Evolutionary conservation across 2,113 vertebrate genomes (phyloP).

Genomic region (Cebus imitator): DNA sequence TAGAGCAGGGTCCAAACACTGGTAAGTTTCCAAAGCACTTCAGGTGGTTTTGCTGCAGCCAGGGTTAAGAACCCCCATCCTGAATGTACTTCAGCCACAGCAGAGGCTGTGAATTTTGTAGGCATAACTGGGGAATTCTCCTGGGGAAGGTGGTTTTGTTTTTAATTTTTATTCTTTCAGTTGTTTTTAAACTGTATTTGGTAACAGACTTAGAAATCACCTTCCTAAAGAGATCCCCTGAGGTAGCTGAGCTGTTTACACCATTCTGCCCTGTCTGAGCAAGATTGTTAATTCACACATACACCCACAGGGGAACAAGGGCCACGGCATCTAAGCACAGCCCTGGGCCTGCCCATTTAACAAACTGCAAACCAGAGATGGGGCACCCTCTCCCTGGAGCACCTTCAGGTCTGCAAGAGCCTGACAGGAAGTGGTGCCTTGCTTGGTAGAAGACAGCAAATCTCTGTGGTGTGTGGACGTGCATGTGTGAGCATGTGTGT

Average conservation of each 20-base stretch:
- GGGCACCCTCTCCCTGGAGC: neutral
- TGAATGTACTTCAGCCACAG: neutral
- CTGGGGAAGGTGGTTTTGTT: neutral
- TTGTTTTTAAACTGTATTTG: neutral
- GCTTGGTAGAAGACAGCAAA: neutral
- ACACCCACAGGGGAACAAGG: neutral
- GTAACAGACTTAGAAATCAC: neutral
- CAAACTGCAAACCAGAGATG: neutral
- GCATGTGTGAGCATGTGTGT: too few relatives aligned
- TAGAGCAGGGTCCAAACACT: fast-evolving
- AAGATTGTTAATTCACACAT: fast-evolving
- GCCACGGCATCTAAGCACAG: neutral
- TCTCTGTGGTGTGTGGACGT: neutral
- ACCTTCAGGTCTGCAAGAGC: neutral
- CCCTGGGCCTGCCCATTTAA: neutral
- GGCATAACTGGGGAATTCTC: neutral
- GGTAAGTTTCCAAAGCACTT: neutral
- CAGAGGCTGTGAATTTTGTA: neutral
- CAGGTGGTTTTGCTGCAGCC: neutral
- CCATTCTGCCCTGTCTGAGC: neutral
- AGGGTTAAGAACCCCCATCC: neutral
- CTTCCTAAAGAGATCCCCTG: neutral
- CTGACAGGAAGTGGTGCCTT: neutral
- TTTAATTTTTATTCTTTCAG: neutral
- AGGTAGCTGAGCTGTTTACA: neutral